Percentiles rank a stretch among this genome's conserved stretches.
Evolutionary conservation across 1,140 invertebrate species (phyloP).

Genomic region (Eumeta japonica): DNA sequence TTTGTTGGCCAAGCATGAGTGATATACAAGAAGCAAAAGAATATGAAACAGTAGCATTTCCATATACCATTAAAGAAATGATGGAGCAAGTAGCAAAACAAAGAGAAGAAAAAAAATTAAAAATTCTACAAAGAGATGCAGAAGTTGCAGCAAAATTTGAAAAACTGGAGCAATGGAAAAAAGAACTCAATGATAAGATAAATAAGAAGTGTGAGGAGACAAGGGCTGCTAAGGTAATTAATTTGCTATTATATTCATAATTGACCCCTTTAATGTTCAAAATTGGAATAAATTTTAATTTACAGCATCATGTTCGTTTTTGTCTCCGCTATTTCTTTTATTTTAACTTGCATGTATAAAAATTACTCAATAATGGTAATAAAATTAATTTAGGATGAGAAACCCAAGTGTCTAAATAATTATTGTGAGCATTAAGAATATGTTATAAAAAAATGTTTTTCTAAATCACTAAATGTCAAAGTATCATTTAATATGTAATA

Average conservation of each 20-base stretch:
- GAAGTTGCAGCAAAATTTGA: slow-evolving; percentile 61
- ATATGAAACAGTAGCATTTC: slow-evolving; percentile 63
- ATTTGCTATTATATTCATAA: too few species aligned
- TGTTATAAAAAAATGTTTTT: too few species aligned
- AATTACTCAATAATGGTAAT: too few species aligned
- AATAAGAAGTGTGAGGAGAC: slow-evolving; percentile 64
- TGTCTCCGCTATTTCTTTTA: slow-evolving; percentile 2
- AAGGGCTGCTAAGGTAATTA: slow-evolving; percentile 59
- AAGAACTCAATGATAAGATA: slow-evolving; percentile 63
- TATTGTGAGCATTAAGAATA: too few species aligned
- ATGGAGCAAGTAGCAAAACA: slow-evolving; percentile 49
- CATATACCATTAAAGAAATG: slow-evolving; percentile 63
- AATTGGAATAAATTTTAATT: too few species aligned
- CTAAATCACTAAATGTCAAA: too few species aligned
- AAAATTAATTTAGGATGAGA: too few species aligned
- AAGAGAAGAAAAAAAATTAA: slow-evolving; percentile 34
- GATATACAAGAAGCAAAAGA: slow-evolving; percentile 60
- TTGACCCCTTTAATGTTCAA: too few species aligned
- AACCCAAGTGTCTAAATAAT: too few species aligned
- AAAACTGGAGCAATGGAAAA: slow-evolving; percentile 67
- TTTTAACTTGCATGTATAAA: too few species aligned
- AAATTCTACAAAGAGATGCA: slow-evolving; percentile 58
- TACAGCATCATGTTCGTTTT: too few species aligned
- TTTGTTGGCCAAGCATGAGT: slow-evolving; percentile 45
- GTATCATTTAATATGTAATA: too few species aligned